Evolutionary conservation across 1,140 invertebrate genomes (phyloP).

Genomic region (Holcopasites calliopsidis): DNA sequence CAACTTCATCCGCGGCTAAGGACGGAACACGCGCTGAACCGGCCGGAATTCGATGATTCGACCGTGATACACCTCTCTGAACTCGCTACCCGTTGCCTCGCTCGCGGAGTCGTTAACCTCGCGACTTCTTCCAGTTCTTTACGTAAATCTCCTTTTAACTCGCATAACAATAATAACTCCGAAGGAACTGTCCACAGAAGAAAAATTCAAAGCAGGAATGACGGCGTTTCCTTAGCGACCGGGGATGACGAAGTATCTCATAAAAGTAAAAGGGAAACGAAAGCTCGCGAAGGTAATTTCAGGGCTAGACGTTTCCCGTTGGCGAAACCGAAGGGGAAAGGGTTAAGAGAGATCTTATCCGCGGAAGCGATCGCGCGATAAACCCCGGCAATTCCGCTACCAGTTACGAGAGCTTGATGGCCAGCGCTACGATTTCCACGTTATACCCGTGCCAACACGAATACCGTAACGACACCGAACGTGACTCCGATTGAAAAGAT

Average conservation of each 20-base stretch:
- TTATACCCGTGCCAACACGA: constrained; percentile 25
- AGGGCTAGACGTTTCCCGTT: not conserved
- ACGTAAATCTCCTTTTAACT: too few species aligned
- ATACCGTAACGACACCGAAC: constrained; percentile 60
- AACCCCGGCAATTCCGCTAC: constrained; percentile 33
- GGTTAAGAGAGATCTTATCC: constrained; percentile 4
- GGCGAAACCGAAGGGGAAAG: too few species aligned
- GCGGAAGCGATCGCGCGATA: constrained; percentile 2
- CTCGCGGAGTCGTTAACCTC: not conserved
- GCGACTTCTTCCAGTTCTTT: too few species aligned
- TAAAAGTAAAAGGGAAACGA: constrained; percentile 32
- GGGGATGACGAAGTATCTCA: not conserved
- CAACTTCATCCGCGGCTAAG: constrained; percentile 25
- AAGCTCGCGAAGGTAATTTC: not conserved
- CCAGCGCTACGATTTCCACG: constrained; percentile 43
- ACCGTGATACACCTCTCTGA: not conserved
- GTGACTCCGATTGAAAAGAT: constrained; percentile 54
- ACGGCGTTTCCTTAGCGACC: not conserved
- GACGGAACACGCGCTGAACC: not conserved
- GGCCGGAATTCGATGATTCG: constrained; percentile 22
- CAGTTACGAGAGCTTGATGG: constrained; percentile 45
- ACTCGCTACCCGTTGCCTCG: not conserved
- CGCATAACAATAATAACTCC: too few species aligned
- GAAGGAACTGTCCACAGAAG: too few species aligned
- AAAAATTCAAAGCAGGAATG: not conserved